Percentiles rank a stretch among this genome's conserved stretches.
These are phyloP conservation scores for Himantopus leucocephalus DNA, from an alignment of 2,113 vertebrate genomes.

Conservation along the genomic window DNA sequence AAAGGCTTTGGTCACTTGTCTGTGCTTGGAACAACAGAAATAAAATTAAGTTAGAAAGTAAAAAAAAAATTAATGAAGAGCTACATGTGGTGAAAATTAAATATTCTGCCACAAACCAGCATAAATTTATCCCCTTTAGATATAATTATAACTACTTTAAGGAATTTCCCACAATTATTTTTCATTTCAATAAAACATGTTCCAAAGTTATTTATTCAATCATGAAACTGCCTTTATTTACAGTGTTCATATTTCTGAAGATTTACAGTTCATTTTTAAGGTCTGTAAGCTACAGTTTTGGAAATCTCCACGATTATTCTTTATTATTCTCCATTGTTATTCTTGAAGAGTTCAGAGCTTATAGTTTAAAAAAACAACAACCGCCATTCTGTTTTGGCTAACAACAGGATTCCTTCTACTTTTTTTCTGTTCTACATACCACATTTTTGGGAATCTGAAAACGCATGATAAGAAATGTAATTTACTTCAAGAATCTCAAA, in stretches of 20 bases:
- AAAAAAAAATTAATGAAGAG: background rate
- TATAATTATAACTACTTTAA: background rate
- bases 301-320: background rate
- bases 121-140: background rate
- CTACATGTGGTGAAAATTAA: background rate
- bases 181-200: background rate
- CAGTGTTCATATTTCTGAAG: background rate
- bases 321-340: background rate
- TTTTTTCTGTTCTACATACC: background rate
- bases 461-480: background rate
- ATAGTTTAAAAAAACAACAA: background rate
- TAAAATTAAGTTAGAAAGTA: background rate
- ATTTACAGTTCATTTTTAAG: background rate
- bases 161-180: slow-evolving; percentile 5
- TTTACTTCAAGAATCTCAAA: background rate
- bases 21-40: background rate
- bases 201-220: background rate
- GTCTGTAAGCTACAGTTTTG: background rate
- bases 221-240: background rate
- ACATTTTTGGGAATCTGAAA: background rate
- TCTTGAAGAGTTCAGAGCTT: background rate
- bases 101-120: background rate
- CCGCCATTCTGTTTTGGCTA: background rate
- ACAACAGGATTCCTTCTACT: background rate
- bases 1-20: background rate